Evolutionary conservation across 2,113 vertebrate genomes (phyloP).

Genomic region (Nyctibius bracteatus): DNA sequence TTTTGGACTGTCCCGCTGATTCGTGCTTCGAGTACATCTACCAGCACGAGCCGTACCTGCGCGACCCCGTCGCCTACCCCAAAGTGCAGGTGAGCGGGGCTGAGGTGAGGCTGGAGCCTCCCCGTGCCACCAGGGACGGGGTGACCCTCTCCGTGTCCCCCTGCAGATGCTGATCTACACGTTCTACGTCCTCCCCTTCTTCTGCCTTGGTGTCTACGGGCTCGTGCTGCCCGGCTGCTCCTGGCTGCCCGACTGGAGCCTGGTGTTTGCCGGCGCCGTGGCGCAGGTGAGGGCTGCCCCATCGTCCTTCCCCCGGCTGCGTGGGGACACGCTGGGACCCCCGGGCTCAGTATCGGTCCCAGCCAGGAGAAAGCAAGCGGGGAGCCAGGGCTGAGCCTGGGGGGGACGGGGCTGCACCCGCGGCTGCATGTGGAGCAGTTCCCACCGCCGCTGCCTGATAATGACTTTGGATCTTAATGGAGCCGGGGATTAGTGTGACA

Average conservation of each 20-base stretch:
- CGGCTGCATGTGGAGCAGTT: background rate
- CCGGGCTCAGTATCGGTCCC: background rate
- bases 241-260: conserved; percentile 87
- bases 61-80: conserved; percentile 87
- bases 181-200: conserved; percentile 85
- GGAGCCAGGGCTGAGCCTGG: background rate
- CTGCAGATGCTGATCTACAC: conserved; percentile 84
- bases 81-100: conserved; percentile 81
- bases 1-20: conserved; percentile 83
- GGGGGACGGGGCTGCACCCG: fast-evolving
- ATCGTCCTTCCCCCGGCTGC: too few species aligned
- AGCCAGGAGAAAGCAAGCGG: background rate
- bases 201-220: conserved; percentile 77
- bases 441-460: background rate
- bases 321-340: background rate
- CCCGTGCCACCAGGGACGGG: fast-evolving
- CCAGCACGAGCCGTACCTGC: conserved; percentile 88
- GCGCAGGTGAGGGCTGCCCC: conserved; percentile 76
- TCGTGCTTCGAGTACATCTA: conserved; percentile 81
- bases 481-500: background rate
- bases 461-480: background rate
- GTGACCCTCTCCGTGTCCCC: background rate
- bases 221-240: conserved; percentile 82
- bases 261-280: conserved; percentile 82
- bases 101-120: background rate